Evolutionary conservation across 2,888 invertebrate genomes (phyloP).

Genomic region (Eudasyphora cyanicolor): DNA sequence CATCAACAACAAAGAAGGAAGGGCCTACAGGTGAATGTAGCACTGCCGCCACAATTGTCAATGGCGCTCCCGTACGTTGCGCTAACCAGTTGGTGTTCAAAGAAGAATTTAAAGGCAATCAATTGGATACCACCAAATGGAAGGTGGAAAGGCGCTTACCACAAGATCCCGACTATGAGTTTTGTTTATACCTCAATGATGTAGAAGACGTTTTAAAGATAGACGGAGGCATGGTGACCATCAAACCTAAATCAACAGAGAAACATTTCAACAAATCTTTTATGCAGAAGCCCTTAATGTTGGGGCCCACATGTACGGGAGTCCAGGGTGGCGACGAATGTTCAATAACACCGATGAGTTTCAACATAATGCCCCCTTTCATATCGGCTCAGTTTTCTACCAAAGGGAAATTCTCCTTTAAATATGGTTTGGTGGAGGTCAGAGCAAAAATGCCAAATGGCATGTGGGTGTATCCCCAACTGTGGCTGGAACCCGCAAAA

Average conservation of each 20-base stretch:
- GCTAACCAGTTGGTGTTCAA: slow-evolving; percentile 74
- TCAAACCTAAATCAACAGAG: slow-evolving; percentile 70
- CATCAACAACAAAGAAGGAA: not conserved
- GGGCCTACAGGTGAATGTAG: not conserved
- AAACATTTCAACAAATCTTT: slow-evolving; percentile 56
- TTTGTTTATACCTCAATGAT: slow-evolving; percentile 70
- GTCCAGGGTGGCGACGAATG: slow-evolving; percentile 71
- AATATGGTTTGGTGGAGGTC: slow-evolving; percentile 85
- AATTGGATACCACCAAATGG: slow-evolving; percentile 73
- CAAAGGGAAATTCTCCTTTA: slow-evolving; percentile 84
- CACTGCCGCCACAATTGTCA: not conserved
- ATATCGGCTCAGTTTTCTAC: slow-evolving; percentile 84
- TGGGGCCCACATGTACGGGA: slow-evolving; percentile 75
- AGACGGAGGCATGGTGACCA: slow-evolving; percentile 67
- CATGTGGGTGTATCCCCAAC: slow-evolving; percentile 88
- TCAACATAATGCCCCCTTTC: slow-evolving; percentile 85
- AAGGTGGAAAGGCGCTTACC: slow-evolving; percentile 74
- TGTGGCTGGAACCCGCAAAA: slow-evolving; percentile 84
- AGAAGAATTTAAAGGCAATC: slow-evolving; percentile 72
- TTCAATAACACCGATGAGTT: slow-evolving; percentile 58
- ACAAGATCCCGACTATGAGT: slow-evolving; percentile 75
- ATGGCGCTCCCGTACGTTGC: slow-evolving; percentile 71
- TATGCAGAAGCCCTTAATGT: slow-evolving; percentile 61
- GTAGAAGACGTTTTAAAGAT: slow-evolving; percentile 67
- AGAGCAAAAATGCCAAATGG: slow-evolving; percentile 87